Evolutionary conservation across 2,797 vertebrate genomes (phyloP), one percentile per base, ranked within the genome.

Genomic region (Helicolenus hilgendorfi): DNA sequence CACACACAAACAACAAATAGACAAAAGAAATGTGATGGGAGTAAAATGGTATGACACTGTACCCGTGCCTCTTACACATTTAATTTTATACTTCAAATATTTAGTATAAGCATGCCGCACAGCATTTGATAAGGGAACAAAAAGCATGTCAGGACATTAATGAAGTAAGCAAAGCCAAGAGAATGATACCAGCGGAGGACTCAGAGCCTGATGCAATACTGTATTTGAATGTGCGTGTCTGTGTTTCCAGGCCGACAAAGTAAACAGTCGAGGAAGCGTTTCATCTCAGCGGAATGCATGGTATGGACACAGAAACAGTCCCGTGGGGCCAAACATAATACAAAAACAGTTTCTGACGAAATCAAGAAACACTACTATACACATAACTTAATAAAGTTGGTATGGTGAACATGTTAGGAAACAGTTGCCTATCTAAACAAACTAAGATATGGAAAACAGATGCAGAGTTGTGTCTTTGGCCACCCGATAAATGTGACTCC

Each of bases 1-100:
- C 45, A 20, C 45, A n/a, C 45, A 49, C 45, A 49, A 49, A 49
- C 45, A 53, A 20, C 45, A 53, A 49, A 53, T 26, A 70, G 14
- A 38, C 41, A 31, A 72, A 79, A 67, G n/a, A 62, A 65, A 27
- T 6, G 33, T 29, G 10, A 41, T 26, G 7, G 31, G 3, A 70
- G 70, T 14, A 24, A 73, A 71, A 55, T 60, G 11, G 9, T 14
- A 22, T 24, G 24, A 36, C 64, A 77, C 14, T 22, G 63, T 10
- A 3, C 6, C 64, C 1, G 24, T 29, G 56, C 6, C n/a, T 67
- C 36, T 78, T 70, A 78, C 20, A 82, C 49, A 59, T 70, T 22
- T 71, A 35, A 63, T 83, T 31, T 36, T 22, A 29, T 41, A 29
- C 69, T 67, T 71, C 26, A 65, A 59, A 88, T 58, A 55, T 65